phyloP scores from a whole-genome alignment of 2,888 invertebrate genomes.

The Argyra leucocephala region DNA sequence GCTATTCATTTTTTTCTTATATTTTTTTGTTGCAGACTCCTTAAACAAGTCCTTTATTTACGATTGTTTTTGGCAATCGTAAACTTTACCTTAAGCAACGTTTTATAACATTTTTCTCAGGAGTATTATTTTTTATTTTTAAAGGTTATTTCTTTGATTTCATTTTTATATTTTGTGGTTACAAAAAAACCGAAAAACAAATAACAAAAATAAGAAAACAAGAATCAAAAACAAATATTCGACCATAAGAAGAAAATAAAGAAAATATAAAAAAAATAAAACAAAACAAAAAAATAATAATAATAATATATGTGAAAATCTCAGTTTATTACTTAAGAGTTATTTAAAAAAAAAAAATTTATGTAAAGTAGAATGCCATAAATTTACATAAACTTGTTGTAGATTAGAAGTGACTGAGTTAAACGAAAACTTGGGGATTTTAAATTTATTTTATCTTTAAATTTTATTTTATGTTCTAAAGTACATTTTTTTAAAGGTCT shows the following conservation, averaged over 20 bases:
- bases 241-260: not conserved
- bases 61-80: not conserved
- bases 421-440: no score
- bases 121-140: conserved; percentile 3
- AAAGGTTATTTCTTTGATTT: not conserved
- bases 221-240: not conserved
- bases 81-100: not conserved
- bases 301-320: conserved; percentile 6
- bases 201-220: not conserved
- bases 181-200: not conserved
- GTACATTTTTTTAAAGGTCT: no score
- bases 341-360: not conserved
- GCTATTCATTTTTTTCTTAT: no score
- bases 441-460: no score
- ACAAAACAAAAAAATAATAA: not conserved
- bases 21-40: not conserved
- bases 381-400: not conserved
- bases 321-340: conserved; percentile 1
- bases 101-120: conserved; percentile 6
- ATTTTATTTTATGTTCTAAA: no score
- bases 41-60: not conserved
- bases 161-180: not conserved
- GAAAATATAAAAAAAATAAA: not conserved
- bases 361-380: not conserved
- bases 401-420: no score